Evolutionary conservation across 1,140 invertebrate species (phyloP).

Genomic region (Hypsibius dujardini): DNA sequence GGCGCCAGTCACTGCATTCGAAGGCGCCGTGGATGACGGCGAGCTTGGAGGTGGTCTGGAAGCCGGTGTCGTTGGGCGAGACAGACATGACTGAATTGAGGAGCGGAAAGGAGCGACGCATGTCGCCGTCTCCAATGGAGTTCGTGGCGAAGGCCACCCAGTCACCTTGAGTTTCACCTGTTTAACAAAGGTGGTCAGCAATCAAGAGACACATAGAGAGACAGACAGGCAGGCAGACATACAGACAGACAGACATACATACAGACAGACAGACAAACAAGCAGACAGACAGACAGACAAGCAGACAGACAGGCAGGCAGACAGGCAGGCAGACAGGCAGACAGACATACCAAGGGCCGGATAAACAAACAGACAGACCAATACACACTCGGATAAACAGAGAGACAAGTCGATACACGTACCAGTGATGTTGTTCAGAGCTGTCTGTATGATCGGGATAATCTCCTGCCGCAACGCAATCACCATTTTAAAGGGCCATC

Average conservation of each 20-base stretch:
- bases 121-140: conserved; percentile 11
- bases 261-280: too few species aligned
- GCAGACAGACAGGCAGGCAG: too few species aligned
- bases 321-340: too few species aligned
- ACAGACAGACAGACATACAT: too few species aligned
- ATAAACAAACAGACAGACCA: not conserved
- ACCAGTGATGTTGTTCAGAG: conserved; percentile 42
- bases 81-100: not conserved
- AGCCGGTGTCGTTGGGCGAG: not conserved
- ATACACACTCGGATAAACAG: not conserved
- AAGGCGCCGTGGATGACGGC: conserved; percentile 4
- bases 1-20: conserved; percentile 4
- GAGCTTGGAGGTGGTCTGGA: conserved; percentile 7
- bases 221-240: too few species aligned
- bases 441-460: conserved; percentile 42
- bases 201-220: too few species aligned
- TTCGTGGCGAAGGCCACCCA: conserved; percentile 1
- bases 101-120: not conserved
- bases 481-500: conserved; percentile 55
- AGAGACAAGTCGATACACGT: conserved; percentile 17
- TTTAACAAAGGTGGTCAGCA: not conserved
- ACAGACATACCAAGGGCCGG: too few species aligned
- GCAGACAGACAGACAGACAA: too few species aligned
- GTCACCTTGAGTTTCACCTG: not conserved
- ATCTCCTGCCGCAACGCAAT: conserved; percentile 41